Evolutionary conservation across 2,888 invertebrate species (phyloP).

Genomic region (Flabesymbios commensalis): DNA sequence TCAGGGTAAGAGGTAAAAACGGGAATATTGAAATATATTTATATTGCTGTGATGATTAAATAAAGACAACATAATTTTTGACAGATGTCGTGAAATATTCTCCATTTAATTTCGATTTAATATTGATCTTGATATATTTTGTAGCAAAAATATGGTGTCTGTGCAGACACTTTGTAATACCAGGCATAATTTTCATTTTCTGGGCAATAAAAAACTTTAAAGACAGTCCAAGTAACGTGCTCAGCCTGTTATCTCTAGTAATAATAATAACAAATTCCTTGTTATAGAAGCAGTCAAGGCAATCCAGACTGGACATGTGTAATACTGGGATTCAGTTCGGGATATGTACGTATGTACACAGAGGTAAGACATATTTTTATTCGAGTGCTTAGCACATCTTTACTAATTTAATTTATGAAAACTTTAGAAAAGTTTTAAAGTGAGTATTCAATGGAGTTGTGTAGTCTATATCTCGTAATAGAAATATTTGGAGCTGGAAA

Average conservation of each 20-base stretch:
- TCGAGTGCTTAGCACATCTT: background rate
- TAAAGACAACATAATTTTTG: background rate
- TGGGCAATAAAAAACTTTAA: too few species aligned
- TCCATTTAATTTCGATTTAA: background rate
- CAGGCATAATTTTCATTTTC: too few species aligned
- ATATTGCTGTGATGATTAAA: too few species aligned
- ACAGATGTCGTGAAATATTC: background rate
- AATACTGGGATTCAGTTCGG: constrained; percentile 82
- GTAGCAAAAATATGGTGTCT: background rate
- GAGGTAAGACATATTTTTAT: constrained; percentile 64
- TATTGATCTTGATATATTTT: background rate
- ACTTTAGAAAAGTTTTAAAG: too few species aligned
- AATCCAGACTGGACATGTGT: constrained; percentile 93
- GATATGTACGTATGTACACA: constrained; percentile 84
- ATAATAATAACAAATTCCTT: constrained; percentile 11
- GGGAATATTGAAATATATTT: too few species aligned
- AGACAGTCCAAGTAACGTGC: too few species aligned
- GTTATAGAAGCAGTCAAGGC: constrained; percentile 65
- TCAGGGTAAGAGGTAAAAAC: too few species aligned
- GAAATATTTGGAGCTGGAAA: too few species aligned
- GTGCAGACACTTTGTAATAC: too few species aligned
- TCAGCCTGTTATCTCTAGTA: too few species aligned
- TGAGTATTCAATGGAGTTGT: too few species aligned
- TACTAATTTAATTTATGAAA: background rate
- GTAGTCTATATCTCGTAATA: too few species aligned